Conservation (phyloP, 2,113 vertebrate species). For the Oryzias curvinotus region DNA sequence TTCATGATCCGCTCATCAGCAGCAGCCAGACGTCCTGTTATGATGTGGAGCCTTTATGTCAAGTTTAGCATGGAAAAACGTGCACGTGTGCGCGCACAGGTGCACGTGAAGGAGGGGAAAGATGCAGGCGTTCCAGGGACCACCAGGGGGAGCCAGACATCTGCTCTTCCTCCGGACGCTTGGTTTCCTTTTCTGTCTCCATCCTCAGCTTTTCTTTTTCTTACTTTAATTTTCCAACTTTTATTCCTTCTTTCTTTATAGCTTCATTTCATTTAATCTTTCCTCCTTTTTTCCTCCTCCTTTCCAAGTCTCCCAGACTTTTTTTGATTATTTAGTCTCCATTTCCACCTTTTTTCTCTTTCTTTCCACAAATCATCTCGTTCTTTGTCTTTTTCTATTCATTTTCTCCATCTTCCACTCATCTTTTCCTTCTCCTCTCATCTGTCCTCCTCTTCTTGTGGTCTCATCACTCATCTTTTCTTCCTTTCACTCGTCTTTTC, state of each 20-base stretch:
- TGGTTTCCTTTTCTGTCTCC: not conserved
- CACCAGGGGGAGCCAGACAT: constrained; percentile 31
- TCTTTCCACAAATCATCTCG: too few relatives aligned
- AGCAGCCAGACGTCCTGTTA: constrained; percentile 30
- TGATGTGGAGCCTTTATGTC: constrained; percentile 45
- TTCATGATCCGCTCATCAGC: constrained; percentile 32
- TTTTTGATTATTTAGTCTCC: too few relatives aligned
- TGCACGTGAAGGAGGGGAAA: not conserved
- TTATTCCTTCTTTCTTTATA: not conserved
- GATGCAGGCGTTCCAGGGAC: constrained; percentile 5
- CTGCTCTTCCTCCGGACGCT: not conserved
- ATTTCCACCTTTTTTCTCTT: too few relatives aligned
- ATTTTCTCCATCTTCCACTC: not conserved
- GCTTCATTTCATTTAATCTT: not conserved
- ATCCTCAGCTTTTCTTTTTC: not conserved
- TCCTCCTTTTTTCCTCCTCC: not conserved
- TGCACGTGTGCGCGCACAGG: constrained; percentile 11
- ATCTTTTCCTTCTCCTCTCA: not conserved
- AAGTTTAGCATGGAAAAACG: constrained; percentile 31
- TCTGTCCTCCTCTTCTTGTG: not conserved
- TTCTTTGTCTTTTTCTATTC: too few relatives aligned
- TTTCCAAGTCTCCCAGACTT: not conserved
- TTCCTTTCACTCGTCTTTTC: not conserved
- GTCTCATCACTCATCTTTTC: not conserved
- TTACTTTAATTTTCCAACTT: too few relatives aligned